phyloP scores from a whole-genome alignment of 2,113 vertebrate genomes.

The Epinephelus lanceolatus region DNA sequence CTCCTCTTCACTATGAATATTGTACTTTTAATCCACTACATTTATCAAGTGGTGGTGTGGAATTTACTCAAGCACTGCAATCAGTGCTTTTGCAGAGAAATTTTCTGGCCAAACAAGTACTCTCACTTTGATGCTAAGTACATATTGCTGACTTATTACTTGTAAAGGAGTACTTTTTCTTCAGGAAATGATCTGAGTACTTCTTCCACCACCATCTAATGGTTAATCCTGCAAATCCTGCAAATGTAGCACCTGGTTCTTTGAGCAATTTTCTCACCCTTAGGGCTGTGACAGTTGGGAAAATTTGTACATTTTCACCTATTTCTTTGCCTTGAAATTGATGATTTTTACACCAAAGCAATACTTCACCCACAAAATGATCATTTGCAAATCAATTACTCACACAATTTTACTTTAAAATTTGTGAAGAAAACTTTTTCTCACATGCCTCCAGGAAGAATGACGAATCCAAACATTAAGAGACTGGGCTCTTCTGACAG shows the following conservation, averaged over 20 bases:
- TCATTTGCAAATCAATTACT: no score
- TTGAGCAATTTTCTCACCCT: background rate
- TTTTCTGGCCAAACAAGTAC: background rate
- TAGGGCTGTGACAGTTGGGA: no score
- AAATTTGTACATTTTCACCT: no score
- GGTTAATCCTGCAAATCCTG: background rate
- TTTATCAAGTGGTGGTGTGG: background rate
- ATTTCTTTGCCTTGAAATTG: background rate
- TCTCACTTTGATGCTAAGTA: background rate
- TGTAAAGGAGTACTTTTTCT: background rate
- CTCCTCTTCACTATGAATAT: background rate
- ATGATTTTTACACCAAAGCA: no score
- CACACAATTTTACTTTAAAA: no score
- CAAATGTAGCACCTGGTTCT: background rate
- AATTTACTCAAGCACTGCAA: background rate
- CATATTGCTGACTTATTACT: background rate
- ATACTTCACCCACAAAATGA: no score
- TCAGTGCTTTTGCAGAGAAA: background rate
- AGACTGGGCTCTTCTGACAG: no score
- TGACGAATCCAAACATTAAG: no score
- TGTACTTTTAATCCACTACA: background rate
- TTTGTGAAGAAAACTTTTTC: no score
- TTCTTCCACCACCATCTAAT: no score
- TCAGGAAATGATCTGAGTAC: no score
- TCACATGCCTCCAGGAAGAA: no score